Evolutionary conservation across 2,888 invertebrate species (phyloP), one percentile per base, ranked within the genome.

Genomic region (Smittia aterrima): DNA sequence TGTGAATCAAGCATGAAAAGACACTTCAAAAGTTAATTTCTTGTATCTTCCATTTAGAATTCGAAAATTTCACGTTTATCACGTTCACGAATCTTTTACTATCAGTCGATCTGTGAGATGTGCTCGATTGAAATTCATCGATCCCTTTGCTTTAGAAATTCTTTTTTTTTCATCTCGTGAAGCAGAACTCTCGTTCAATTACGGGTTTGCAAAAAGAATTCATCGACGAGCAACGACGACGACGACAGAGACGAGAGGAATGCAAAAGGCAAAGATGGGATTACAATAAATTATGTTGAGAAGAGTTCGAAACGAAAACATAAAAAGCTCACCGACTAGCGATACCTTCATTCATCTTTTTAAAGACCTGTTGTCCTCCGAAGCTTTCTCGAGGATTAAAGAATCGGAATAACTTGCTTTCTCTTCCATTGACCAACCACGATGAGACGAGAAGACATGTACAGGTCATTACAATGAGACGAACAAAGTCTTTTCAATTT

Each of bases 111-210:
- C 38, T 67, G 40, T 16, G 38, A 27, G 38, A 38, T 67, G 16
- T 27, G 64, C 27, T 64, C 64, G 25, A 64, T 67, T 67, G 67
- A 67, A 18, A 67, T 67, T 67, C 67, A 67, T 67, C 40, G 40
- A 6, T 38, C 1, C 38, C 18, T 40, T 38, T 41, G 67, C 38
- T 67, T 67, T 67, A 13, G 16, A 32, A 66, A 62, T 62, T 20
- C 62, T 11, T 20, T 62, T 18, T 24, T 62, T 32, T 9, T 32
- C 32, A 6, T 32, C 9, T 32, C 32, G 3, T 9, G 32, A 32
- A 47, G 47, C 47, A 47, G 32, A 47, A 18, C 6, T 9, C 53
- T 66, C 27, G 16, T 66, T 66, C 64, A 27, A 27, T 66, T 27
- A 16, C 27, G 27, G 2, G 25, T 1, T 66, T 22, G 58, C 22